Conservation (phyloP, 2,797 vertebrate species). For the Aphelocoma californica region DNA sequence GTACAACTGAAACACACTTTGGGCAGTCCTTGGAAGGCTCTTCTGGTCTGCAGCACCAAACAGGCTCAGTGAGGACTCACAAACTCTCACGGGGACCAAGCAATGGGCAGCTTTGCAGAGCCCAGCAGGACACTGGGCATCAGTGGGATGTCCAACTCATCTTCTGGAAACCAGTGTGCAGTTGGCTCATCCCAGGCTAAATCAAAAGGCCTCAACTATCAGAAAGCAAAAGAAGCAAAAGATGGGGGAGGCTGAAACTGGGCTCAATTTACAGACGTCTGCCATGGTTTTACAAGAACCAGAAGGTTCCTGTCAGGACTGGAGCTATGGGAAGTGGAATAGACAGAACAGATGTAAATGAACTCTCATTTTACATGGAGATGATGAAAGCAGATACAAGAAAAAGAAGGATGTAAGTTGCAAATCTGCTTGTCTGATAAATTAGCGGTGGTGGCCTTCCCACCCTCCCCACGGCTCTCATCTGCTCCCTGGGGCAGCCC, state of each 20-base stretch:
- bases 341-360: not conserved
- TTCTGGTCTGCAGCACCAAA: not conserved
- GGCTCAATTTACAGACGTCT: not conserved
- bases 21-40: not conserved
- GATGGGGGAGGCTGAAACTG: not conserved
- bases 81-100: not conserved
- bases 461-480: not conserved
- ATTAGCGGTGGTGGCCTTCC: not conserved
- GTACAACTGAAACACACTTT: not conserved
- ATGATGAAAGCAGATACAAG: not conserved
- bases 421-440: not conserved
- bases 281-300: not conserved
- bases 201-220: not conserved
- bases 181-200: not conserved
- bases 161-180: not conserved
- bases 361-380: not conserved
- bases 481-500: not conserved
- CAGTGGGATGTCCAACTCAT: not conserved
- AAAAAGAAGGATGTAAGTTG: not conserved
- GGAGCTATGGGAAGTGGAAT: not conserved
- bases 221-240: not conserved
- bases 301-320: not conserved
- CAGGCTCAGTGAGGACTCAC: not conserved
- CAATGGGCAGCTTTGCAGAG: not conserved
- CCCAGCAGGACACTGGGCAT: not conserved